A percentile compares a stretch with the other conserved stretches of the same genome.
Evolutionary conservation across 2,797 vertebrate genomes (phyloP).

Genomic region (Ptychobarbus kaznakovi): DNA sequence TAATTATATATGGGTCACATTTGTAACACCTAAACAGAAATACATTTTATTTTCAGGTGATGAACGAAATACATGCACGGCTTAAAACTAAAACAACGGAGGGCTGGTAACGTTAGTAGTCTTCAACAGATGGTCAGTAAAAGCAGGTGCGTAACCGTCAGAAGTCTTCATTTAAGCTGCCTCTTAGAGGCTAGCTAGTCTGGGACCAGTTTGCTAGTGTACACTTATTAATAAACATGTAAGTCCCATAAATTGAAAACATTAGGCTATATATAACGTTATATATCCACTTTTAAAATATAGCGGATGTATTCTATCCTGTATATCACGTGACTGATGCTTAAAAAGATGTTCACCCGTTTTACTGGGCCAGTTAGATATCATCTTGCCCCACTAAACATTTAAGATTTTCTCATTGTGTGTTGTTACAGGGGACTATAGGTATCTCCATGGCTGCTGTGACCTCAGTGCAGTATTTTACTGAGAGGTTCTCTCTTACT

Average conservation of each 20-base stretch:
- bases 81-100: neutral
- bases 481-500: conserved; percentile 66
- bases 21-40: neutral
- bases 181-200: neutral
- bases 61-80: neutral
- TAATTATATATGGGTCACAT: neutral
- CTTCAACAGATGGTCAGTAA: neutral
- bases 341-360: neutral
- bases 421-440: neutral
- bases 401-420: neutral
- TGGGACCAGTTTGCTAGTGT: neutral
- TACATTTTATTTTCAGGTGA: neutral
- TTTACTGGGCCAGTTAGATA: neutral
- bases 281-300: neutral
- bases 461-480: conserved; percentile 44
- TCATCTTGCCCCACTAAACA: neutral
- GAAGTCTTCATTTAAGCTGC: neutral
- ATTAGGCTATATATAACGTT: neutral
- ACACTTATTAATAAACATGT: neutral
- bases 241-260: neutral
- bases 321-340: neutral
- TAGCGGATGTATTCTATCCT: neutral
- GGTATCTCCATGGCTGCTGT: conserved; percentile 26
- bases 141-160: neutral
- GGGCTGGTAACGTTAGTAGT: neutral